Evolutionary conservation across 2,797 vertebrate species (phyloP).

Genomic region (Gorsachius magnificus): DNA sequence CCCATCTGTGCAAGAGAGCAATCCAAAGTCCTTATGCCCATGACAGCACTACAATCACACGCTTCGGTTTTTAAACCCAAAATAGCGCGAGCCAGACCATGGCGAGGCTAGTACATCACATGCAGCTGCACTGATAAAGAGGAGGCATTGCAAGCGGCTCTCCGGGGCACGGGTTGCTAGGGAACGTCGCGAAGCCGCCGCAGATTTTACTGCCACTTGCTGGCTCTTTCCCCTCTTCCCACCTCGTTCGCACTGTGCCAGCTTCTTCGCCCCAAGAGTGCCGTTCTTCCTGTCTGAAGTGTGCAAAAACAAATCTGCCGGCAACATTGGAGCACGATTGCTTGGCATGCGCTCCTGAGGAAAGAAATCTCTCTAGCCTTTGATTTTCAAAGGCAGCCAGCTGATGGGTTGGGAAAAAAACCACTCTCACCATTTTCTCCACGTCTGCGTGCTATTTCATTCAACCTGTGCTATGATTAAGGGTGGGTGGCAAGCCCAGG

Average conservation of each 20-base stretch:
- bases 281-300: not conserved
- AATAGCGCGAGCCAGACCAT: conserved; percentile 34
- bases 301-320: conserved; percentile 29
- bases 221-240: conserved; percentile 6
- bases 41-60: conserved; percentile 53
- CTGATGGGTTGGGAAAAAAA: not conserved
- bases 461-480: not conserved
- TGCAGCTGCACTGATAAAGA: conserved; percentile 56
- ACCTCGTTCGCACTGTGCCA: not conserved
- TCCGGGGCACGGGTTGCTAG: conserved; percentile 38
- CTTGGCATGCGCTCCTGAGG: not conserved
- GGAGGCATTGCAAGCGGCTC: not conserved
- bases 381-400: conserved; percentile 34
- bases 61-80: conserved; percentile 41
- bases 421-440: not conserved
- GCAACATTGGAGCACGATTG: not conserved
- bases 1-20: conserved; percentile 64
- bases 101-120: not conserved
- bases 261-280: not conserved
- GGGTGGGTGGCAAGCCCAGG: not conserved
- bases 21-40: conserved; percentile 59
- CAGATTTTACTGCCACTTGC: not conserved
- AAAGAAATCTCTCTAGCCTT: conserved; percentile 11
- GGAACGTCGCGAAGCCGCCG: conserved; percentile 2
- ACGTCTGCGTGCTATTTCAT: not conserved